Base-by-base conservation (phyloP, 2,888 invertebrate genomes). In the Acanthosepion lycidas region DNA sequence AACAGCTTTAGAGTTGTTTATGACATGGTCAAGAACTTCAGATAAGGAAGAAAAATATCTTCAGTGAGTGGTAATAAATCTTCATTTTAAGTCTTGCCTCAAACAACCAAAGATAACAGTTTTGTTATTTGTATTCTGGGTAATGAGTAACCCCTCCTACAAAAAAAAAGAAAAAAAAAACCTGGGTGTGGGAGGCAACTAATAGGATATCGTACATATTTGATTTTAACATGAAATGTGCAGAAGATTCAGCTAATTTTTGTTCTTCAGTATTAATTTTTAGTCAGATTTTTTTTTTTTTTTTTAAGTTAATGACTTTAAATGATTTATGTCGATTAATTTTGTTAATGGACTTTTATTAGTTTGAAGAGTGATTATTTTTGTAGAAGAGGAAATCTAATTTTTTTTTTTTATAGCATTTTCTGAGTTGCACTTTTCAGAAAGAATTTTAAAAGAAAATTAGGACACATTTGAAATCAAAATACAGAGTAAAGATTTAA, bases 341-440 rank as follows among this genome's bases (percentile, higher is more conserved):
- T 64, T 64, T 78, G 78, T 78, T 78, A 78, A 78, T 78, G 78
- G 78, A 15, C n/a, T 78, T 78, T 78, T 78, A 78, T n/a, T 78
- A n/a, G n/a, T 78, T n/a, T 78, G n/a, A n/a, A 33, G n/a, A 78
- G n/a, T 33, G n/a, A 78, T n/a, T 59, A 59, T 59, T n/a, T 33
- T 78, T 78, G n/a, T 18, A 78, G 78, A 78, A n/a, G 12, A 59
- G 23, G 20, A 59, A 59, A 59, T 55, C 3, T 5, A 0, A 0
- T 55, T 55, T 6, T 23, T 64, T 64, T 23, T 64, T 64, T 26
- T 64, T 64, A 26, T 4, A 64, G 64, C 26, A 28, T 64, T 64
- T 23, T 64, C 20, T 26, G 23, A 5, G 64, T 64, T 26, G 6
- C 51, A 51, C 28, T 28, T 64, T 64, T 64, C 28, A 23, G 64